Evolutionary conservation across 2,113 vertebrate species (phyloP), one percentile per base, ranked within the genome.

Genomic region (Garra rufa): DNA sequence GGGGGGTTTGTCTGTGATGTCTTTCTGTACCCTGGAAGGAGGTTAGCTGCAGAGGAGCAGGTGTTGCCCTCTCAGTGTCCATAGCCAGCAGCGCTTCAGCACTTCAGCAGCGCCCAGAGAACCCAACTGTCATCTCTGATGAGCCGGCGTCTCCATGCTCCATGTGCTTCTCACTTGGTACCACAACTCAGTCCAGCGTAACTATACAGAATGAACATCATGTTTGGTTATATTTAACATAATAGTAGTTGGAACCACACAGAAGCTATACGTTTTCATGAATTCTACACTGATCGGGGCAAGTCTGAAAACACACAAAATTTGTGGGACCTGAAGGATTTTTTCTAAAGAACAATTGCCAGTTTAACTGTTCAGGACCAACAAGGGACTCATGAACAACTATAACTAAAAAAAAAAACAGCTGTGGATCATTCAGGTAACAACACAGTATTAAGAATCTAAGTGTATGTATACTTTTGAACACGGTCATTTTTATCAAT

Each of bases 61-160:
- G 92, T 94, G 93, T 92, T 92, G 87, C 83, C 92, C 93, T 93
- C 90, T 87, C 84, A 91, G 93, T 92, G 85, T 90, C 85, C 86
- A 89, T 91, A 83, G 88, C 86, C 87, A 88, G 87, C 89, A 89
- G 78, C 73, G 86, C 87, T 79, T 82, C 86, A 88, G 83, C 34
- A 84, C 44, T 83, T 26, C 61, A 59, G 61, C 61, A 65, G 19
- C 1, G 87, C 92, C 92, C 38, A 10, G 19, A 91, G 93, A 91
- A 81, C 91, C 88, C 88, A 89, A 70, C 90, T 92, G 94, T 93
- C 94, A 93, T 38, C 87, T 93, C 79, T 65, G 52, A 92, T 92
- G 83, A 90, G 86, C 82, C 65, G n/a, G 21, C 84, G 85, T 44
- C 78, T 90, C 85, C 76, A 77, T 83, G 88, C 88, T 88, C 84